A percentile compares a stretch with the other conserved stretches of the same genome.
Conservation (phyloP, 2,797 vertebrate species). For the Percopsis omiscomaycus region DNA sequence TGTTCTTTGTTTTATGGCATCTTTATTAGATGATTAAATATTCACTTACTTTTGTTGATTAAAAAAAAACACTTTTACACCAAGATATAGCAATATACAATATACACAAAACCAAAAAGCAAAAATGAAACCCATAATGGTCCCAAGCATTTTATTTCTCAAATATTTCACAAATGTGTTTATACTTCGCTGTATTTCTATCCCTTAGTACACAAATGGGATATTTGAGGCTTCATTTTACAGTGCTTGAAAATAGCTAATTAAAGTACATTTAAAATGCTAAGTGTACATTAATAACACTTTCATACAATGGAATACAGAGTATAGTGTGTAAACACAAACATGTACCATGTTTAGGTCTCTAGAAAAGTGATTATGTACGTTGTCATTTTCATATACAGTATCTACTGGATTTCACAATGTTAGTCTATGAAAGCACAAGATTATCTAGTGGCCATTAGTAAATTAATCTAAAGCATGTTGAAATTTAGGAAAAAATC, state of each 20-base stretch:
- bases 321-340: background rate
- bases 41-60: background rate
- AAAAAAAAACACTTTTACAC: slow-evolving; percentile 6
- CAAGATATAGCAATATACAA: background rate
- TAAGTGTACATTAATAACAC: background rate
- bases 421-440: too few species aligned
- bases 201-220: background rate
- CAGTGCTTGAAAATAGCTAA: slow-evolving; percentile 8
- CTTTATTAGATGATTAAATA: slow-evolving; percentile 22
- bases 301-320: background rate
- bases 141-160: too few species aligned
- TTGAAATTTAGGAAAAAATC: too few species aligned
- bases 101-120: slow-evolving; percentile 7
- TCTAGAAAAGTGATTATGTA: background rate
- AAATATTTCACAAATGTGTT: too few species aligned
- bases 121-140: slow-evolving; percentile 10
- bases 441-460: too few species aligned
- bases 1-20: background rate
- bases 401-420: too few species aligned
- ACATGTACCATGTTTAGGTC: background rate
- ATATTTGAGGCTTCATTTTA: slow-evolving; percentile 30
- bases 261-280: background rate
- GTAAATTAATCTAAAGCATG: too few species aligned
- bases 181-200: background rate
- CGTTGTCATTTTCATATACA: too few species aligned